Evolutionary conservation across 2,797 vertebrate species (phyloP), one percentile per base, ranked within the genome.

Genomic region (Cottoperca gobio): DNA sequence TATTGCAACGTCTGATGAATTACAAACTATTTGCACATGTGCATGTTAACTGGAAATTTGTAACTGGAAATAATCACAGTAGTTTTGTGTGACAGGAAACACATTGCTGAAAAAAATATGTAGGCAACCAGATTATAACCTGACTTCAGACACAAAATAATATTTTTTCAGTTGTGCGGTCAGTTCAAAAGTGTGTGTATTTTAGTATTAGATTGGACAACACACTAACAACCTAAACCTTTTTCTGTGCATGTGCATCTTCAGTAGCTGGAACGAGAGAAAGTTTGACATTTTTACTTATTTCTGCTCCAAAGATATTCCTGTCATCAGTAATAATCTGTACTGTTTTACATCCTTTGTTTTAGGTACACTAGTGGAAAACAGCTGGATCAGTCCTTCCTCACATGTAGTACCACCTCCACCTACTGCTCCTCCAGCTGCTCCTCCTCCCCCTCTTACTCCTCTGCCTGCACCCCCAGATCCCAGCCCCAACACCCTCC

Each of bases 291-390:
- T 42, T 42, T 43, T 43, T 42, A 40, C 40, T 42, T 42, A 2
- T 73, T 52, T 55, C 8, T 37, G 19, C 17, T 48, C 12, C 28
- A 54, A 48, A 49, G 5, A 52, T 12, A 4, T 55, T 43, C 19
- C 11, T 26, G 8, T 64, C 17, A 10, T 23, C 37, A 28, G n/a
- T 37, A 39, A 21, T 45, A 21, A 40, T 64, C 17, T 1, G 3
- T 23, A 3, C 45, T 68, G 7, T 69, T 70, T 65, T 55, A 7
- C 72, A 0, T 73, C 31, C 40, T 49, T 2, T 64, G n/a, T 82
- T 14, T 2, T 16, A 91, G 91, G 73, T 63, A 2, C 70, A 28
- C 63, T 59, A 0, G 43, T 62, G 53, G 87, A 86, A 31, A 84
- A 74, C 13, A 52, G 73, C 21, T 42, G 80, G 6, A 83, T 71